Evolutionary conservation across 2,888 invertebrate species (phyloP).

Genomic region (Deroplatys truncata): DNA sequence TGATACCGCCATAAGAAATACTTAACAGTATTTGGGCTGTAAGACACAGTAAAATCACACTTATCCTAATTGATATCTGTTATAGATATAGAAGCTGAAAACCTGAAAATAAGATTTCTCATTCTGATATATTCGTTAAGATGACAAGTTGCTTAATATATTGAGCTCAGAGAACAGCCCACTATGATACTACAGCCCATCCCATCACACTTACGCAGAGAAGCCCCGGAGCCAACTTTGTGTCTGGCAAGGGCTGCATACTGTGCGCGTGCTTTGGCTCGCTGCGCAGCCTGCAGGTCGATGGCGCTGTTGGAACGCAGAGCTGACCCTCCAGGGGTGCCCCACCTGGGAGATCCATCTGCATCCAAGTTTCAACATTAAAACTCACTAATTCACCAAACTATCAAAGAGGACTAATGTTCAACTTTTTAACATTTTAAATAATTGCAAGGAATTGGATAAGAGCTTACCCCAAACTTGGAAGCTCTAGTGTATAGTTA

Average conservation of each 20-base stretch:
- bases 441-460: neutral
- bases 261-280: conserved; percentile 78
- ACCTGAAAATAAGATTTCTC: too few species aligned
- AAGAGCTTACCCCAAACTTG: neutral
- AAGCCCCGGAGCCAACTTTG: conserved; percentile 63
- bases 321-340: conserved; percentile 40
- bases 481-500: neutral
- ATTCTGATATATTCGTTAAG: too few species aligned
- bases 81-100: too few species aligned
- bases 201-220: conserved; percentile 62
- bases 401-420: neutral
- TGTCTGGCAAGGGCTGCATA: conserved; percentile 77
- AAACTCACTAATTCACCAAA: neutral
- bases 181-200: neutral
- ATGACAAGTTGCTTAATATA: neutral
- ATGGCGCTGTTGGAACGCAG: conserved; percentile 89
- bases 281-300: conserved; percentile 85
- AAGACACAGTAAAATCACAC: too few species aligned
- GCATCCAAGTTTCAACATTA: neutral
- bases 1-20: too few species aligned
- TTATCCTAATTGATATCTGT: too few species aligned
- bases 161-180: neutral
- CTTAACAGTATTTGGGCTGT: too few species aligned
- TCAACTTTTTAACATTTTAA: conserved; percentile 16
- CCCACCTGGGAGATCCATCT: conserved; percentile 28